These are phyloP conservation scores for Meteorus cinctellus DNA, from an alignment of 2,888 invertebrate species.

Conservation along the genomic window DNA sequence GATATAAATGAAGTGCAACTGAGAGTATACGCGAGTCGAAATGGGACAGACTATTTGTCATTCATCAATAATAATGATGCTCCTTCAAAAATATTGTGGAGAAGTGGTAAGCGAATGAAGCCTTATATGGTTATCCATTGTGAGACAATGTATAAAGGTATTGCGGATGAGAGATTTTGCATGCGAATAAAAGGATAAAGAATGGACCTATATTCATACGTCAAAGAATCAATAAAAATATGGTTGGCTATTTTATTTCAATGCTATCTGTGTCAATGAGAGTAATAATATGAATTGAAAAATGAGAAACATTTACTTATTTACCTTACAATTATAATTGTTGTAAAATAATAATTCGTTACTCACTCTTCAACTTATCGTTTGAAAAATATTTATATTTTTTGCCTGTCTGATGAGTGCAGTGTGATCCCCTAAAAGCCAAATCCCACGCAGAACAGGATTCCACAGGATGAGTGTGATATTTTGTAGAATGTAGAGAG, in stretches of 20 bases:
- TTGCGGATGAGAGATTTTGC: slow-evolving; percentile 60
- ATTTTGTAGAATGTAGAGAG: slow-evolving; percentile 24
- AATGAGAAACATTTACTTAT: too few relatives aligned
- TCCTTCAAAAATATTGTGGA: slow-evolving; percentile 62
- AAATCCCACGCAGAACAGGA: slow-evolving; percentile 25
- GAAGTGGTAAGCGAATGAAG: slow-evolving; percentile 52
- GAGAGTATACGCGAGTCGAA: not conserved
- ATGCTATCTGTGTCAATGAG: too few relatives aligned
- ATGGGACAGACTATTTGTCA: slow-evolving; percentile 67
- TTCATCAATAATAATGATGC: slow-evolving; percentile 65
- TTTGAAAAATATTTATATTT: slow-evolving; percentile 19
- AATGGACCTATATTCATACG: not conserved
- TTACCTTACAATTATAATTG: not conserved
- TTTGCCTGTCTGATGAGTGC: slow-evolving; percentile 1
- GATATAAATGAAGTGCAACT: too few relatives aligned
- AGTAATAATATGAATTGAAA: too few relatives aligned
- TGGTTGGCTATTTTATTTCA: not conserved
- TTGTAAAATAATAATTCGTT: not conserved
- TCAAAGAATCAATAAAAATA: not conserved
- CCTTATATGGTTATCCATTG: slow-evolving; percentile 61
- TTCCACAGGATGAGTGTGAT: slow-evolving; percentile 32
- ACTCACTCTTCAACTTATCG: slow-evolving; percentile 24
- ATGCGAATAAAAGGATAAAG: slow-evolving; percentile 59
- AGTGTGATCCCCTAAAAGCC: slow-evolving; percentile 25
- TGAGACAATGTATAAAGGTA: slow-evolving; percentile 56